These are phyloP conservation scores for Nixonia krombeini DNA, from an alignment of 1,140 invertebrate genomes.

Conservation along the genomic window DNA sequence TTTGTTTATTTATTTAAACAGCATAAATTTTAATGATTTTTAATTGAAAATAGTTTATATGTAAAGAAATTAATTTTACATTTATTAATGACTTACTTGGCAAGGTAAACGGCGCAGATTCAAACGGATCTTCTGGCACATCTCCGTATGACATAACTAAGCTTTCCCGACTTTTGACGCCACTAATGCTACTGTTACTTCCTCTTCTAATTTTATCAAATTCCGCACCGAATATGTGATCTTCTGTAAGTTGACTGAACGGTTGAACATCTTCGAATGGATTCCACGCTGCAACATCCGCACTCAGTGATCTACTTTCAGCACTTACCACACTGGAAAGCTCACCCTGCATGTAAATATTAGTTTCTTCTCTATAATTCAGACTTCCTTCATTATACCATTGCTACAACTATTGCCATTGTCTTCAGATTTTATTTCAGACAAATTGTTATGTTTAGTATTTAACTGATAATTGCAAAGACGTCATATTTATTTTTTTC, in stretches of 20 bases:
- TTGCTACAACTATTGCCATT: no score
- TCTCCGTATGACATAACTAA: constrained; percentile 81
- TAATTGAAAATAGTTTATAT: no score
- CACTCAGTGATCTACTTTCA: constrained; percentile 75
- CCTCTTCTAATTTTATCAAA: constrained; percentile 87
- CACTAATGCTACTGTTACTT: constrained; percentile 86
- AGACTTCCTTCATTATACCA: no score
- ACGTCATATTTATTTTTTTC: not conserved
- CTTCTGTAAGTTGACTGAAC: constrained; percentile 85
- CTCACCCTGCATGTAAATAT: constrained; percentile 59
- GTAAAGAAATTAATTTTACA: no score
- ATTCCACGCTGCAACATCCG: constrained; percentile 83
- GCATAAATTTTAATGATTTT: no score
- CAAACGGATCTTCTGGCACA: constrained; percentile 82
- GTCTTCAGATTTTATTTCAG: no score
- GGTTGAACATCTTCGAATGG: constrained; percentile 82
- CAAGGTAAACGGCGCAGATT: constrained; percentile 85
- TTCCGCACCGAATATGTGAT: constrained; percentile 89
- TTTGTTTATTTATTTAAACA: no score
- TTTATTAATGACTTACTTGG: constrained; percentile 72
- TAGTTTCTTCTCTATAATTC: not conserved
- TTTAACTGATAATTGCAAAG: not conserved
- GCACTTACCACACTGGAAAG: constrained; percentile 65
- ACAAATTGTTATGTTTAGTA: no score
- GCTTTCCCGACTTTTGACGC: constrained; percentile 83